Evolutionary conservation across 2,888 invertebrate genomes (phyloP).

Genomic region (Eurois occulta): DNA sequence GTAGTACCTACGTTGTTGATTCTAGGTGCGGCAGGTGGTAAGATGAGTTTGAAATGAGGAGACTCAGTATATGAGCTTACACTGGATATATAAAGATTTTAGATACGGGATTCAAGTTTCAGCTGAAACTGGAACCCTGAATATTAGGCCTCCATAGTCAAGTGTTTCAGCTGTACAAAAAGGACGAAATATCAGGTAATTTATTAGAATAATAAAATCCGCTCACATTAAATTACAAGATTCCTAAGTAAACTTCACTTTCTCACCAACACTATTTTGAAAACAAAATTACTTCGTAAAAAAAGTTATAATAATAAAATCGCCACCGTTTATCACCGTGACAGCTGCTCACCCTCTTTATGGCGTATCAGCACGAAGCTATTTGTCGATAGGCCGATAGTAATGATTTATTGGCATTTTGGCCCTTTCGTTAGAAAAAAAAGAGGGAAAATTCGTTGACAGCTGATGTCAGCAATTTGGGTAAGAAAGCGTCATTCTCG

Average conservation of each 20-base stretch:
- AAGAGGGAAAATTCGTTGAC: constrained; percentile 23
- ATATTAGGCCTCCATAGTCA: neutral
- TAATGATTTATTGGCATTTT: constrained; percentile 47
- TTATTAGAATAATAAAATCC: neutral
- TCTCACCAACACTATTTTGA: neutral
- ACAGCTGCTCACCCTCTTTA: constrained; percentile 42
- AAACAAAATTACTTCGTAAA: neutral
- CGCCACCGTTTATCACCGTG: constrained; percentile 34
- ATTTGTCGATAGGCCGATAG: constrained; percentile 45
- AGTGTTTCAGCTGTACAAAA: neutral
- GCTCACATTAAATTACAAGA: neutral
- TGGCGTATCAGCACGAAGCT: constrained; percentile 30
- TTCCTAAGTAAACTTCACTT: neutral
- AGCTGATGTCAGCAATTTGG: constrained; percentile 19
- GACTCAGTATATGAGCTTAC: too few relatives aligned
- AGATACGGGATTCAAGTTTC: neutral
- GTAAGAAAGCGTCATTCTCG: neutral
- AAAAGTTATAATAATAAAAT: constrained; percentile 13
- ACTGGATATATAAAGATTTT: neutral
- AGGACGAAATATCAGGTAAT: neutral
- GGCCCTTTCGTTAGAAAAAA: neutral
- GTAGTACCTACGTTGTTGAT: neutral
- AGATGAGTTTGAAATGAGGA: too few relatives aligned
- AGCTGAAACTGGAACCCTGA: neutral
- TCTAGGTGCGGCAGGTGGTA: neutral